Conservation (phyloP, 2,113 vertebrate species). For the Sterna hirundo region DNA sequence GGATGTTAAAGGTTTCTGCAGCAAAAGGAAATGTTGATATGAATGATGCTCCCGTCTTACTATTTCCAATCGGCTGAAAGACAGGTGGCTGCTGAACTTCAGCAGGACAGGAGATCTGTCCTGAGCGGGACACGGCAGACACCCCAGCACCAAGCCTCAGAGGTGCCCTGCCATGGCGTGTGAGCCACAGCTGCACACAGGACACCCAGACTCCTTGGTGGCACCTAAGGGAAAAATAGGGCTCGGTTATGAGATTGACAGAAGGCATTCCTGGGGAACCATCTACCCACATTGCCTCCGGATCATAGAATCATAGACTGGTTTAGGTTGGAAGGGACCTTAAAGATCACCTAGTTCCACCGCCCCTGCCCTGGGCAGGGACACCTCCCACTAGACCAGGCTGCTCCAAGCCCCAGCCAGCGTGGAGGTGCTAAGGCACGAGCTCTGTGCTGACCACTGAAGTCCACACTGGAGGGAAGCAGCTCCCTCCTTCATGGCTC, state of each 20-base stretch:
- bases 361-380: neutral
- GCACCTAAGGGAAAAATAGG: neutral
- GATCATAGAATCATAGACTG: neutral
- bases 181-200: neutral
- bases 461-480: neutral
- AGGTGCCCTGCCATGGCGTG: neutral
- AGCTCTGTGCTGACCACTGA: neutral
- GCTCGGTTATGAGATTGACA: neutral
- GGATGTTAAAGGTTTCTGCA: neutral
- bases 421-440: neutral
- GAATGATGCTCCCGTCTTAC: neutral
- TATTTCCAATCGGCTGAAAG: neutral
- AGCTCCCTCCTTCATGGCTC: neutral
- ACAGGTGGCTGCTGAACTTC: neutral
- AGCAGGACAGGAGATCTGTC: neutral
- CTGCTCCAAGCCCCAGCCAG: neutral
- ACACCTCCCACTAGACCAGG: neutral
- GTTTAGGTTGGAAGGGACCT: neutral
- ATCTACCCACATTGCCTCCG: neutral
- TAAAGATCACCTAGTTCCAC: neutral
- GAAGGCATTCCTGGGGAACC: neutral
- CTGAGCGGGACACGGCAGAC: neutral
- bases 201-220: neutral
- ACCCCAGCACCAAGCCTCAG: accelerated
- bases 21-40: no score